Evolutionary conservation across 1,140 invertebrate genomes (phyloP), one percentile per base, ranked within the genome.

Genomic region (Penaeus japonicus): DNA sequence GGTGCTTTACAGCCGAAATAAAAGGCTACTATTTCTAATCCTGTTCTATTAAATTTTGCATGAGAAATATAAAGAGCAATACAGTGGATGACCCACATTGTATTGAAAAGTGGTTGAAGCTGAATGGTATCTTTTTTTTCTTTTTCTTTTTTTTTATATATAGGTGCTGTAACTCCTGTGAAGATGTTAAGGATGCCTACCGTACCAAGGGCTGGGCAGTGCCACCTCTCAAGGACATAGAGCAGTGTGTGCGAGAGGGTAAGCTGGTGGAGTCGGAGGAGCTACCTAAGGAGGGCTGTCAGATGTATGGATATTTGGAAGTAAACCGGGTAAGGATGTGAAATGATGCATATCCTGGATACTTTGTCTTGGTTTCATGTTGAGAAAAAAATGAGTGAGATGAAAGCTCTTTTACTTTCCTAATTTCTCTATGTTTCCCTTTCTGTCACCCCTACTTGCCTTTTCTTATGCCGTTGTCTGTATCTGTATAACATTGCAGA

Each of bases 121-220:
- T 47, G 15, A 47, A 12, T 47, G 7, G 1, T 47, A 4, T 47
- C 47, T 47, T 7, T 47, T 47, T 15, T 47, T 7, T 47, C 62
- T 65, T 32, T n/a, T 65, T 32, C 22, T 35, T 35, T 70, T 2
- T 24, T 84, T 30, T 35, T 32, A 73, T 84, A 93, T 94, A n/a
- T 86, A 97, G 97, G 91, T 99, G 98, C 92, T 99, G 98, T 92
- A 99, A 99, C 92, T 98, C 98, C 53, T 99, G 98, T 94, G 96
- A 98, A 90, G 97, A 99, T 90, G 97, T 99, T 0, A 95, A 96
- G 93, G 96, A 97, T 93, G 98, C 98, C 0, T 99, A 99, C 92
- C 94, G 95, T 91, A 92, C 95, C 89, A 96, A 95, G 93, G 96
- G 96, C 89, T 99, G 98, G 98, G 96, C 96, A 54, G 93, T 97